Evolutionary conservation across 2,113 vertebrate species (phyloP).

Genomic region (Bubalus kerabau): DNA sequence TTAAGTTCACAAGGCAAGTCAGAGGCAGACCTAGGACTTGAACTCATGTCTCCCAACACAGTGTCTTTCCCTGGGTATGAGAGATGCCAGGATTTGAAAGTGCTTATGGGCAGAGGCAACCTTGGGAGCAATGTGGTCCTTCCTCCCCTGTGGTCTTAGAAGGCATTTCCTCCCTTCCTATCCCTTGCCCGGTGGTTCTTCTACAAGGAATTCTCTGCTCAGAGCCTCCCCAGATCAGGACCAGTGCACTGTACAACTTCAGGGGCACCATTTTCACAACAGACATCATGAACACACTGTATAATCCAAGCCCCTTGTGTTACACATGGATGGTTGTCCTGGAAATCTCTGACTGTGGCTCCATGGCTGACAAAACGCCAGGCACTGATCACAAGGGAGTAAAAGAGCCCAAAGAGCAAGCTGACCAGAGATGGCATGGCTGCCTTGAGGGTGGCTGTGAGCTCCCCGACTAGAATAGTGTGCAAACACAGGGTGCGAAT

Average conservation of each 20-base stretch:
- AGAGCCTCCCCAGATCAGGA: neutral
- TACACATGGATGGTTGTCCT: neutral
- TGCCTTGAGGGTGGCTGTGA: neutral
- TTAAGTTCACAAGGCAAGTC: neutral
- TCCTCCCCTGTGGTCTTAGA: neutral
- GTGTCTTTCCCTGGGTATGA: neutral
- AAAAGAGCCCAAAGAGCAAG: neutral
- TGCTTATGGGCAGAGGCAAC: neutral
- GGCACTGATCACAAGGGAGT: neutral
- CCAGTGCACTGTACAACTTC: neutral
- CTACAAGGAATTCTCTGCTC: neutral
- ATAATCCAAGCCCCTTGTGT: rapidly evolving
- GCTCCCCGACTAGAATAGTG: neutral
- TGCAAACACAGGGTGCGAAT: neutral
- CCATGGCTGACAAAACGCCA: neutral
- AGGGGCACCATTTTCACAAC: neutral
- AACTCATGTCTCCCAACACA: neutral
- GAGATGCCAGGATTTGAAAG: neutral
- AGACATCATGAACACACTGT: rapidly evolving
- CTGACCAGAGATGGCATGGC: neutral
- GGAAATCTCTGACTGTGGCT: neutral
- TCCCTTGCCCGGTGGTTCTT: neutral
- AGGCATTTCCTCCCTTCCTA: neutral
- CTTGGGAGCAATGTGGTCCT: neutral
- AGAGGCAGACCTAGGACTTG: neutral